Conservation (phyloP, 2,888 invertebrate genomes). For the Mellilla xanthometata region DNA sequence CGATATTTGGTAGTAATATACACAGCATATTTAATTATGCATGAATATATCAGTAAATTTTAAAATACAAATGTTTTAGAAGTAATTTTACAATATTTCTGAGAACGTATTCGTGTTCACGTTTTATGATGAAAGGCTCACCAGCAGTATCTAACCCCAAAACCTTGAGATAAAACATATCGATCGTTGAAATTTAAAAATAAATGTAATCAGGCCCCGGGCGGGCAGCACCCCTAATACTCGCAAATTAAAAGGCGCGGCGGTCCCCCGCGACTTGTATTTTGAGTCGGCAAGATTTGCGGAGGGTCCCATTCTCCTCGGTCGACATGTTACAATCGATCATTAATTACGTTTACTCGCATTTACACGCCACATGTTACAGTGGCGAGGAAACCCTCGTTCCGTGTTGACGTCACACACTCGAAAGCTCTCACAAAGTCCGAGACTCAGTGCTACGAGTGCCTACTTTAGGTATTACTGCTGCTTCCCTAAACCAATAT, state of each 20-base stretch:
- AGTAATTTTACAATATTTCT: background rate
- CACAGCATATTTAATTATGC: no score
- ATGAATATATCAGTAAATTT: no score
- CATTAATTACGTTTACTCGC: conserved; percentile 80
- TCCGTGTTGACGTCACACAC: conserved; percentile 25
- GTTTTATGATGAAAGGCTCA: background rate
- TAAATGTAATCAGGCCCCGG: conserved; percentile 30
- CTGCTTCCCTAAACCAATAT: conserved; percentile 7
- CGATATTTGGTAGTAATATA: no score
- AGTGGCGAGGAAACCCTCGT: conserved; percentile 41
- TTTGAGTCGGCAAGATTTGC: conserved; percentile 71
- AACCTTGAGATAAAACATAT: conserved; percentile 26
- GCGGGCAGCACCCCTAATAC: conserved; percentile 64
- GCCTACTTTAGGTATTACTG: background rate
- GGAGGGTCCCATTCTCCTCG: conserved; percentile 63
- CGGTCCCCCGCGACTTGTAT: conserved; percentile 63
- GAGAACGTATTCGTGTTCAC: background rate
- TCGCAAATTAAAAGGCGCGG: conserved; percentile 81
- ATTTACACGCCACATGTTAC: conserved; percentile 78
- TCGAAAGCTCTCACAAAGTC: conserved; percentile 14
- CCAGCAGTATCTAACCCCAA: conserved; percentile 1
- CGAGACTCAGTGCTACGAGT: conserved; percentile 1
- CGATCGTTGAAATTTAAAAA: conserved; percentile 30
- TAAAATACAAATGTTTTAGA: no score
- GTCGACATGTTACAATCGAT: conserved; percentile 71